Conservation (phyloP, 1,140 invertebrate genomes). For the Octopus sinensis region DNA sequence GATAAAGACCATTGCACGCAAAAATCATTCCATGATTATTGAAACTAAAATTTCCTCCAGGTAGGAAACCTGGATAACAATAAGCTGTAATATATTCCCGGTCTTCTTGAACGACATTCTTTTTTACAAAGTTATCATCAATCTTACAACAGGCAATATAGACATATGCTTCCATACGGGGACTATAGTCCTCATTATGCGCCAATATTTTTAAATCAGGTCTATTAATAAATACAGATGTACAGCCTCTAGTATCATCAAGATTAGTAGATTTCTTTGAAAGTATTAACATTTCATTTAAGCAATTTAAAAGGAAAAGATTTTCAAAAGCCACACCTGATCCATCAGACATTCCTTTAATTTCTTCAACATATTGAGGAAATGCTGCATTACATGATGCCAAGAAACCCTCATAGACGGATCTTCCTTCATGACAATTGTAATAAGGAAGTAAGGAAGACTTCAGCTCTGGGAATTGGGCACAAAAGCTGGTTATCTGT, state of each 20-base stretch:
- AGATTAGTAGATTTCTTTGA: not conserved
- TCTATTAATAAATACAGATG: not conserved
- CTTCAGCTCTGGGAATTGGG: not conserved
- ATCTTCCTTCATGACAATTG: not conserved
- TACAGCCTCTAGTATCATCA: not conserved
- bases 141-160: conserved; percentile 8
- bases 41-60: conserved; percentile 11
- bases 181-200: conserved; percentile 10
- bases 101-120: not conserved
- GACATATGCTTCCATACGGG: not conserved
- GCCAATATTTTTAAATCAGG: conserved; percentile 12
- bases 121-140: not conserved
- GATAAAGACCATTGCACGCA: not conserved
- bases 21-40: conserved; percentile 16
- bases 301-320: conserved; percentile 22
- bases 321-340: conserved; percentile 13
- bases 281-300: conserved; percentile 8
- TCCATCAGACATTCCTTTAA: conserved; percentile 19
- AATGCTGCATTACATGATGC: conserved; percentile 15
- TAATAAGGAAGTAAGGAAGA: not conserved
- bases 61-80: conserved; percentile 12
- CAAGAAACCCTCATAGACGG: conserved; percentile 17
- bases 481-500: not conserved
- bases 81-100: conserved; percentile 6
- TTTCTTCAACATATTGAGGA: conserved; percentile 24